Evolutionary conservation across 2,797 vertebrate genomes (phyloP), one percentile per base, ranked within the genome.

Genomic region (Sebastes nivosus): DNA sequence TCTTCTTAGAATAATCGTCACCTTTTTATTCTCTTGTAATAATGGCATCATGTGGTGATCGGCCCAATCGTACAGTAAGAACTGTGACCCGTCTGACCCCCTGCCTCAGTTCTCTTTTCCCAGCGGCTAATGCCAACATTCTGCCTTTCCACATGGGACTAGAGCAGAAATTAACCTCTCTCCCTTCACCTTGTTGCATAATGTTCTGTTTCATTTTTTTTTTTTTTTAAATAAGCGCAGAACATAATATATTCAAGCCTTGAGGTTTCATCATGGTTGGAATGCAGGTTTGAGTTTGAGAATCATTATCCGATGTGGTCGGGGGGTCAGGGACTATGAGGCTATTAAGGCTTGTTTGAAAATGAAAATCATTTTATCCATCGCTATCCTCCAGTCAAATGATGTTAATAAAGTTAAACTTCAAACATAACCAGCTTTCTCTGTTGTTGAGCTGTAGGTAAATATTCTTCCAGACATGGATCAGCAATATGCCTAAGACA

Each of bases 121-220:
- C 63, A 20, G 4, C 4, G 22, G 73, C 64, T 81, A 59, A 77
- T 84, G 63, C 60, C 3, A 59, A 34, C 20, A 67, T 46, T 29
- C 32, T 34, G 16, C 34, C 20, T 55, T 72, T 65, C 74, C 79
- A 34, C 34, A 38, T 5, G 38, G 77, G 67, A 78, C 58, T 29
- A 58, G 42, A 77, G 52, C 60, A 71, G 29, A 79, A 84, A 87
- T 84, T 67, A 87, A 89, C 81, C 79, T 87, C 59, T 46, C 57
- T 78, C 77, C 57, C 22, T 27, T 69, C 54, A 61, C 59, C 46
- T 50, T 29, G 63, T 36, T 38, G 59, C 54, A 80, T 30, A 12
- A 27, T 66, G 59, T 65, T 42, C 8, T n/a, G 13, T 75, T 67
- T 76, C 16, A 9, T 73, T 72, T 77, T 79, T 50, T 70, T 77